Percentiles rank a stretch among this genome's conserved stretches.
Conservation (phyloP, 1,140 invertebrate genomes). For the Coboldia fuscipes region DNA sequence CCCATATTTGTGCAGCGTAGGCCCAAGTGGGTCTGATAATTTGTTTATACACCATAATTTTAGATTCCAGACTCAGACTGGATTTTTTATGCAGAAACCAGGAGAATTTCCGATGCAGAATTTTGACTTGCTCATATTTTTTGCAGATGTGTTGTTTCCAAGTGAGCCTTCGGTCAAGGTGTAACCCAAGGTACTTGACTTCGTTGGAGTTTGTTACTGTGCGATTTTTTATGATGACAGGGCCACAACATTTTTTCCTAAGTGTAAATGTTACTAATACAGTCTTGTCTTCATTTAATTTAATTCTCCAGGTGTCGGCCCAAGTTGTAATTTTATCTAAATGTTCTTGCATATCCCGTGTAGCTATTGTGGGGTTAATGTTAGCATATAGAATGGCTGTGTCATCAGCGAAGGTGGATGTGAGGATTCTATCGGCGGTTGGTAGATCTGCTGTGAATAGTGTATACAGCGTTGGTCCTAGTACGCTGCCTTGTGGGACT, state of each 20-base stretch:
- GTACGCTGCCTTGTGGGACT: slow-evolving; percentile 12
- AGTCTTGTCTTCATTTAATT: slow-evolving; percentile 10
- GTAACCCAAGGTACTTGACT: not conserved
- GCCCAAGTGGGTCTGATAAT: slow-evolving; percentile 12
- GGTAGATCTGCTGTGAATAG: slow-evolving; percentile 12
- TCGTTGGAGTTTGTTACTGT: not conserved
- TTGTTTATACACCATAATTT: slow-evolving; percentile 10
- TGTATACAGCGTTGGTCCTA: slow-evolving; percentile 12
- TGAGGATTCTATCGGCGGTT: slow-evolving; percentile 4
- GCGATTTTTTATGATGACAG: slow-evolving; percentile 1
- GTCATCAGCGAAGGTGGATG: slow-evolving; percentile 13
- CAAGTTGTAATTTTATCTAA: slow-evolving; percentile 7
- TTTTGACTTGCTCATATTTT: slow-evolving; percentile 5
- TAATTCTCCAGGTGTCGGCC: slow-evolving; percentile 11
- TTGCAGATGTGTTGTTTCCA: not conserved
- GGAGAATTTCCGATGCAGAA: slow-evolving; percentile 8
- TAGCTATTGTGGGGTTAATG: slow-evolving; percentile 5
- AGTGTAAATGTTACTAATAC: slow-evolving; percentile 9
- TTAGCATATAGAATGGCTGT: slow-evolving; percentile 7
- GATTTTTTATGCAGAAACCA: slow-evolving; percentile 8
- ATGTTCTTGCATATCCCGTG: slow-evolving; percentile 8
- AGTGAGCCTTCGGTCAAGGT: not conserved
- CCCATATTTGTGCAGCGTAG: slow-evolving; percentile 11
- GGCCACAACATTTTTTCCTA: slow-evolving; percentile 8
- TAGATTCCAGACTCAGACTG: slow-evolving; percentile 8